phyloP scores from a whole-genome alignment of 2,888 invertebrate species.

The Capitulum mitella region DNA sequence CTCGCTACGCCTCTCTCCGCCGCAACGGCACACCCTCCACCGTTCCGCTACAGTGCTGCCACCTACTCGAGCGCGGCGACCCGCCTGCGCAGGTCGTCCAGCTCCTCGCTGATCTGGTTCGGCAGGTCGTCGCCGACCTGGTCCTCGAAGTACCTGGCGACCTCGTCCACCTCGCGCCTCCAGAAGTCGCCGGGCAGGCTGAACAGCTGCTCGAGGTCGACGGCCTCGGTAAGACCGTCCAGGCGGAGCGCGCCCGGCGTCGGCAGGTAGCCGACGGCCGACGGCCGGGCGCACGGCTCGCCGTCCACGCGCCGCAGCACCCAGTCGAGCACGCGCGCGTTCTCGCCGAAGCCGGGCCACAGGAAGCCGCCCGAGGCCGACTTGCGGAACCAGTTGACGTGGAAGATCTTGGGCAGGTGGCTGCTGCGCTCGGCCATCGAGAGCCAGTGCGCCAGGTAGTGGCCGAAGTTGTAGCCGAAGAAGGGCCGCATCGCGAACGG shows the following conservation, averaged over 20 bases:
- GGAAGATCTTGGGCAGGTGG: constrained; percentile 87
- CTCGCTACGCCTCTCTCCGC: no score
- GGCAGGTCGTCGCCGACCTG: constrained; percentile 87
- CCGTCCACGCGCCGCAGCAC: constrained; percentile 75
- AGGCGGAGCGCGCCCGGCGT: constrained; percentile 58
- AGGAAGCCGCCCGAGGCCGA: constrained; percentile 70
- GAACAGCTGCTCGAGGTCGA: constrained; percentile 79
- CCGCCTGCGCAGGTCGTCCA: constrained; percentile 56
- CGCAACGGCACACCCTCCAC: no score
- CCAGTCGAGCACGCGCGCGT: constrained; percentile 94
- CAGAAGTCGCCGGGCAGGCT: constrained; percentile 84
- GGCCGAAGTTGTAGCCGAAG: constrained; percentile 98
- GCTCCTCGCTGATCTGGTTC: constrained; percentile 60
- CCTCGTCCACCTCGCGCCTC: constrained; percentile 68
- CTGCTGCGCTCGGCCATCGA: constrained; percentile 23
- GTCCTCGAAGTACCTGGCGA: constrained; percentile 79
- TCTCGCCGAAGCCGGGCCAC: constrained; percentile 99
- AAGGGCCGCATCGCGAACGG: constrained; percentile 99
- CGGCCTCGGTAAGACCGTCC: constrained; percentile 57
- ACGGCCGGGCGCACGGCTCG: constrained; percentile 58
- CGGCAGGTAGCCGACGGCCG: constrained; percentile 58
- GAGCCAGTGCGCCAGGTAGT: constrained; percentile 58
- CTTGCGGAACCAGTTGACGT: constrained; percentile 99
- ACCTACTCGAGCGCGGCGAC: constrained; percentile 41
- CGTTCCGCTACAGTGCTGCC: not conserved